Conservation (phyloP, 23 tunicate genomes). For the Styela clava region DNA sequence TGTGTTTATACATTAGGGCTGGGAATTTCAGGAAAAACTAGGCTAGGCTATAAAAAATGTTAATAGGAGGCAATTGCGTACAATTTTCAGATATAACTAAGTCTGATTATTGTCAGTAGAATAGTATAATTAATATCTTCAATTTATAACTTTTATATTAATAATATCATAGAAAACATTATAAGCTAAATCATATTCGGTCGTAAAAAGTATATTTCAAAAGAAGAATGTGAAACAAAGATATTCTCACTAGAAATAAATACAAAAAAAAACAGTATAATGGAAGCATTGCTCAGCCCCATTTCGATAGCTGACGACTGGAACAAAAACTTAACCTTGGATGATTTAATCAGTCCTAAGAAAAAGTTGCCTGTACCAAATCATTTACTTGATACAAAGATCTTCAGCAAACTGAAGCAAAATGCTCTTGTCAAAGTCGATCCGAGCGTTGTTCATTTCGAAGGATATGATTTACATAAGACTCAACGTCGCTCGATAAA, state of each 20-base stretch:
- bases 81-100: too few relatives aligned
- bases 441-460: conserved; percentile 76
- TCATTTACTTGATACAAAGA: conserved; percentile 73
- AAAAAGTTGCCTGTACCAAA: conserved; percentile 60
- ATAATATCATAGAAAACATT: too few relatives aligned
- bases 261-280: not conserved
- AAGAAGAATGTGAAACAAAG: not conserved
- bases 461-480: conserved; percentile 58
- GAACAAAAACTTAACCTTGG: conserved; percentile 32
- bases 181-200: too few relatives aligned
- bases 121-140: too few relatives aligned
- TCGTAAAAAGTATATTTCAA: too few relatives aligned
- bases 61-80: too few relatives aligned
- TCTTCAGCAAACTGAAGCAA: conserved; percentile 68
- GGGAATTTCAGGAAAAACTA: too few relatives aligned
- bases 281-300: conserved; percentile 19
- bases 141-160: too few relatives aligned
- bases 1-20: too few relatives aligned
- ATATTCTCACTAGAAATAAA: not conserved
- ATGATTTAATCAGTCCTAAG: conserved; percentile 50
- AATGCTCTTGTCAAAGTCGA: conserved; percentile 64
- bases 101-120: too few relatives aligned
- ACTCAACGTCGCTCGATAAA: conserved; percentile 39
- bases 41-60: too few relatives aligned
- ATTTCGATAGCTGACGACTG: conserved; percentile 7